A percentile compares a stretch with the other conserved stretches of the same genome.
Evolutionary conservation across 2,113 vertebrate genomes (phyloP).

Genomic region (Oxyruncus cristatus): DNA sequence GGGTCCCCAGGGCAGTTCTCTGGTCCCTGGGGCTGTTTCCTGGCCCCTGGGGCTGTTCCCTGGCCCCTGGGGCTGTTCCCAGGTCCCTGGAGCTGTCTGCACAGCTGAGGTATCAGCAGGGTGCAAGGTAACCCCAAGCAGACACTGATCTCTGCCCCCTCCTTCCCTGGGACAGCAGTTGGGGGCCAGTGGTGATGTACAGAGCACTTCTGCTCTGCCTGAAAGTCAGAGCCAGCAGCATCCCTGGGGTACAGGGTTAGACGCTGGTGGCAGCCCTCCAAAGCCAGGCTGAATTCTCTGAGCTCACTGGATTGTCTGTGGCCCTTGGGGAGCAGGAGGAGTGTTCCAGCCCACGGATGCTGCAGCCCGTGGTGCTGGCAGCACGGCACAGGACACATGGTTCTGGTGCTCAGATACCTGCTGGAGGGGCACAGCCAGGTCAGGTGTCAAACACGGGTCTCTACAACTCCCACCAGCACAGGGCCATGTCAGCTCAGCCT

Average conservation of each 20-base stretch:
- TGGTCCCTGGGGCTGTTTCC: neutral
- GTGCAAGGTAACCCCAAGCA: neutral
- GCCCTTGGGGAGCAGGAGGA: neutral
- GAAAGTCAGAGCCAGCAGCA: neutral
- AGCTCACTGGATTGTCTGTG: fast-evolving
- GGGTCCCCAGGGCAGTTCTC: neutral
- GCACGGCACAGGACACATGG: neutral
- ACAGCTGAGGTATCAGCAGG: neutral
- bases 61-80: neutral
- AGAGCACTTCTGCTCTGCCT: neutral
- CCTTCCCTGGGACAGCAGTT: neutral
- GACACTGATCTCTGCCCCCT: neutral
- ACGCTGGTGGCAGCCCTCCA: neutral
- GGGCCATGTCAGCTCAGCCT: neutral
- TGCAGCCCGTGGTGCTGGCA: neutral
- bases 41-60: neutral
- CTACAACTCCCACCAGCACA: neutral
- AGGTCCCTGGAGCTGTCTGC: neutral
- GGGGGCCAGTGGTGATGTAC: fast-evolving
- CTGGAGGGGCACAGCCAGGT: neutral
- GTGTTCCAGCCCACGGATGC: neutral
- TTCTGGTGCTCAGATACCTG: fast-evolving
- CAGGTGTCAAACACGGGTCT: neutral
- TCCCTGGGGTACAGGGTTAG: neutral
- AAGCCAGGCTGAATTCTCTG: neutral